Base-by-base conservation (phyloP, 2,797 vertebrate genomes). In the Sphenodon punctatus region DNA sequence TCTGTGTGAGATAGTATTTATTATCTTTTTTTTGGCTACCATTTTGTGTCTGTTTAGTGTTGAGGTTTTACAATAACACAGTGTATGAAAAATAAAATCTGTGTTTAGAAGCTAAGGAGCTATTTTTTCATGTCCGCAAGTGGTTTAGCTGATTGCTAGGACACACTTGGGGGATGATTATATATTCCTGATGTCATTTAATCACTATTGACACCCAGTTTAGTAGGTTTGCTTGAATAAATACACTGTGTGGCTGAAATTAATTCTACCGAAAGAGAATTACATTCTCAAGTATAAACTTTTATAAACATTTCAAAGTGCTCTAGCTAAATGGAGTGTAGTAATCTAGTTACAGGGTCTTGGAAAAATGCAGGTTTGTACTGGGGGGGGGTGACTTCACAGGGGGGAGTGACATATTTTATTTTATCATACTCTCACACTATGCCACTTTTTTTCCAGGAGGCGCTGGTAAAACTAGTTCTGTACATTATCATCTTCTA, bases 121-220 rank as follows among this genome's bases (percentile, higher is more conserved):
- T 83, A 41, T 39, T 89, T 46, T 74, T 85, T 82, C 0, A 5
- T 70, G 66, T 20, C 43, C 38, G 1, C 70, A 85, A 89, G 61
- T n/a, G 34, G 22, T 39, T 78, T 60, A 64, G 58, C 68, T 60
- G 58, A 59, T 61, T 74, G 30, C 72, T 75, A 78, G 38, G 51
- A 76, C 58, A 14, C 32, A 85, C 46, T 85, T 60, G 60, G 78
- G 82, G 88, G 63, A n/a, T 38, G n/a, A 71, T 6, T 55, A 60
- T 80, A 71, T 73, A 68, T 80, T 68, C 51, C 38, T 51, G 22
- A 3, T 20, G 39, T 78, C 83, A 55, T 79, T 76, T 30, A 76
- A 41, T 75, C 60, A 36, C 41, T 43, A 56, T 48, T 42, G 55
- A 78, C 75, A 75, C n/a, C 38, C 23, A 17, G 23, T 4, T 15